phyloP scores from a whole-genome alignment of 2,797 vertebrate genomes.

The Gallinago stenura region DNA sequence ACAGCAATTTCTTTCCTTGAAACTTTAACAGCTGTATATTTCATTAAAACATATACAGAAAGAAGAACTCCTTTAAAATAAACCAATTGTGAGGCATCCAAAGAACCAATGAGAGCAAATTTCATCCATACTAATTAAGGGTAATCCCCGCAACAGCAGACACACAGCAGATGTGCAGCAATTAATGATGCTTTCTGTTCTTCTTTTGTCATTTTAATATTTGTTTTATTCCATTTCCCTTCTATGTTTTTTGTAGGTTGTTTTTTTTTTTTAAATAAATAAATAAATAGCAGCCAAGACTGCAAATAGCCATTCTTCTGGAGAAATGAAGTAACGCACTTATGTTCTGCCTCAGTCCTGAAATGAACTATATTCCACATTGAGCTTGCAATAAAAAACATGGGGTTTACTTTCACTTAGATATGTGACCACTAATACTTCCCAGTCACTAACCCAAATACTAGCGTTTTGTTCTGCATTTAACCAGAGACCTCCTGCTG shows the following conservation, averaged over 20 bases:
- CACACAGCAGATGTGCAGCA: conserved; percentile 48
- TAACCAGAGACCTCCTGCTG: not conserved
- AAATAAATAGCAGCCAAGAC: not conserved
- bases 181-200: conserved; percentile 50
- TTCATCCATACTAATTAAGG: conserved; percentile 61
- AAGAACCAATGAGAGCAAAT: conserved; percentile 55
- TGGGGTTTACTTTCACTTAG: not conserved
- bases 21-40: conserved; percentile 43
- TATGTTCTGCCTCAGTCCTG: not conserved
- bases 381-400: not conserved
- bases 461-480: not conserved
- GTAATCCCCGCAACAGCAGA: conserved; percentile 40
- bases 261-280: not conserved
- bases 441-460: not conserved
- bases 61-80: conserved; percentile 40
- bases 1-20: not conserved
- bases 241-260: not conserved
- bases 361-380: not conserved
- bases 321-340: not conserved
- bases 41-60: conserved; percentile 30
- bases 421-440: not conserved
- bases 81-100: conserved; percentile 36
- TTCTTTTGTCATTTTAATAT: conserved; percentile 51
- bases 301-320: not conserved
- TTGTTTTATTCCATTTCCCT: conserved; percentile 30